phyloP scores from a whole-genome alignment of 2,888 invertebrate genomes.

The Liodrosophila aerea region DNA sequence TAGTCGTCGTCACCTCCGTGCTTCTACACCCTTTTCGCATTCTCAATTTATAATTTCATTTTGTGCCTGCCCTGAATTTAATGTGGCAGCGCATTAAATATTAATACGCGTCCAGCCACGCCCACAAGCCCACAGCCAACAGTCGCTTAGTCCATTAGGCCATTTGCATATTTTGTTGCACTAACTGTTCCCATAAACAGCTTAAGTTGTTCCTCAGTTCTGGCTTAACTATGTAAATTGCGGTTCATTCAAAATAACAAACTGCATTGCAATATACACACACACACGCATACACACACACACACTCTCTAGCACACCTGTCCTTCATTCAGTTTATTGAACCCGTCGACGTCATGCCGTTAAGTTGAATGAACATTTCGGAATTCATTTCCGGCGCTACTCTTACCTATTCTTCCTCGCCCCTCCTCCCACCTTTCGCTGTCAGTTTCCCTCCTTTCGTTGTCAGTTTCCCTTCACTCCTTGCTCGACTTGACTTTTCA shows the following conservation, averaged over 20 bases:
- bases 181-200: slow-evolving; percentile 34
- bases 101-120: slow-evolving; percentile 23
- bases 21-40: slow-evolving; percentile 3
- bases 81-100: slow-evolving; percentile 38
- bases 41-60: slow-evolving; percentile 44
- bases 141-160: slow-evolving; percentile 12
- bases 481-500: slow-evolving; percentile 28
- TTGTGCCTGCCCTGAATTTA: slow-evolving; percentile 34
- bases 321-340: slow-evolving; percentile 39
- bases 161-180: slow-evolving; percentile 62
- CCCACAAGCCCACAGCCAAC: neutral
- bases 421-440: neutral
- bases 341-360: slow-evolving; percentile 19
- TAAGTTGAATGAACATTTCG: slow-evolving; percentile 31
- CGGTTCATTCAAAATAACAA: slow-evolving; percentile 46
- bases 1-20: too few relatives aligned
- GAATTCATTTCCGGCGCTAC: slow-evolving; percentile 46
- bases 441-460: neutral
- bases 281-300: slow-evolving; percentile 3
- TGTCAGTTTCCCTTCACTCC: neutral
- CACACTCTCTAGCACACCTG: slow-evolving; percentile 13
- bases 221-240: slow-evolving; percentile 59
- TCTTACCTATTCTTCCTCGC: neutral
- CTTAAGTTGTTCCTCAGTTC: slow-evolving; percentile 25
- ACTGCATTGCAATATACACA: slow-evolving; percentile 46